Evolutionary conservation across 2,797 vertebrate genomes (phyloP), one percentile per base, ranked within the genome.

Genomic region (Gymnoscopelus braueri): DNA sequence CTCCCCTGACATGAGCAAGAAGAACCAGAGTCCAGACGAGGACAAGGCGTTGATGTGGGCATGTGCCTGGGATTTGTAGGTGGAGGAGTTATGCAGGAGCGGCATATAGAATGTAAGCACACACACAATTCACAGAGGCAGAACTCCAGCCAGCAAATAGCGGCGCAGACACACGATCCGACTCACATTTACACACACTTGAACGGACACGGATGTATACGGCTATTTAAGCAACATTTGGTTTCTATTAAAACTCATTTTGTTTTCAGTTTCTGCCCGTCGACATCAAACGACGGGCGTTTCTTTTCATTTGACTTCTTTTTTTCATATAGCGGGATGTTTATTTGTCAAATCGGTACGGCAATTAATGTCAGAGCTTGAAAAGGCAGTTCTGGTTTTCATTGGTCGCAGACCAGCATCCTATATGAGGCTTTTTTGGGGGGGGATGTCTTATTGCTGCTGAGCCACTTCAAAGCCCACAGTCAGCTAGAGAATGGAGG

Each of bases 391-490:
- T 13, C 57, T 51, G 24, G 13, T 0, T 19, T 75, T 75, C 58
- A 53, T 63, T 75, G 24, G 53, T 71, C 14, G 56, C 66, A 77
- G 57, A 48, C 69, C 64, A 63, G 69, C 57, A 60, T 24, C 11
- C 60, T 47, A 15, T 60, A 44, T 44, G 15, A n/a, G 14, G n/a
- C 55, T 69, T 80, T 63, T 44, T 44, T 8, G 1, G 35, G 35
- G 2, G 39, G 49, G 11, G 15, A 5, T 57, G 19, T 62, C 44
- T n/a, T 51, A 23, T 48, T 53, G 35, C 52, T 51, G 69, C 55
- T 69, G 49, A 75, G 49, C 59, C 65, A 78, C 77, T 74, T 84
- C 66, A 84, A 82, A 79, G 69, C 6, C 7, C 2, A 55, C 23
- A 50, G 52, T 56, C 63, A 19, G n/a, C n/a, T n/a, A 58, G n/a